phyloP scores from a whole-genome alignment of 1,140 invertebrate genomes.

The Drosophila nebulosa region DNA sequence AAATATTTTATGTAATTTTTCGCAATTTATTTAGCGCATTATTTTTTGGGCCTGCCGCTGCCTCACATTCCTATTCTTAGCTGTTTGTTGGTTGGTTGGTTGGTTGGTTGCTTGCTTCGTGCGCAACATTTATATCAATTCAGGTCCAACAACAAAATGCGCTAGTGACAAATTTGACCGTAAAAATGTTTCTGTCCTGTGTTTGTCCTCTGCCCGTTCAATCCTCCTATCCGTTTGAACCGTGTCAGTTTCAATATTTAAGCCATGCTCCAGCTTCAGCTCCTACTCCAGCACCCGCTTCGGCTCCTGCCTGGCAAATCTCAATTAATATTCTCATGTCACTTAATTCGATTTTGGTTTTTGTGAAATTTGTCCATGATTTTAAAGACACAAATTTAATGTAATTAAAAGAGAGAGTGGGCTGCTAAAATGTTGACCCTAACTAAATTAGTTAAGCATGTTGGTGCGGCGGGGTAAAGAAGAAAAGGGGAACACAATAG shows the following conservation, averaged over 20 bases:
- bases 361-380: constrained; percentile 14
- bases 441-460: background rate
- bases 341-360: constrained; percentile 60
- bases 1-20: constrained; percentile 80
- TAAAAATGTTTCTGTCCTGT: constrained; percentile 17
- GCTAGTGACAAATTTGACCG: constrained; percentile 50
- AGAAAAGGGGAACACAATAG: constrained; percentile 3
- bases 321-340: constrained; percentile 60
- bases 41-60: constrained; percentile 35
- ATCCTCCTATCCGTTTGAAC: too few species aligned
- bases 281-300: too few species aligned
- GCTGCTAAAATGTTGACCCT: background rate
- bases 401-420: background rate
- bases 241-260: constrained; percentile 66
- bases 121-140: constrained; percentile 68
- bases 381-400: constrained; percentile 46
- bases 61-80: background rate
- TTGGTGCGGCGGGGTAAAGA: background rate
- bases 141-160: constrained; percentile 21
- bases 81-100: constrained; percentile 7
- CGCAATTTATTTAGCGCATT: constrained; percentile 79
- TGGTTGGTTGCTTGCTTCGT: constrained; percentile 10
- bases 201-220: too few species aligned
- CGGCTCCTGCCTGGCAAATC: constrained; percentile 30
- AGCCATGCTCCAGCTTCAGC: background rate